These are phyloP conservation scores for Psittacula derbiana DNA, from an alignment of 2,797 vertebrate genomes.

Conservation along the genomic window DNA sequence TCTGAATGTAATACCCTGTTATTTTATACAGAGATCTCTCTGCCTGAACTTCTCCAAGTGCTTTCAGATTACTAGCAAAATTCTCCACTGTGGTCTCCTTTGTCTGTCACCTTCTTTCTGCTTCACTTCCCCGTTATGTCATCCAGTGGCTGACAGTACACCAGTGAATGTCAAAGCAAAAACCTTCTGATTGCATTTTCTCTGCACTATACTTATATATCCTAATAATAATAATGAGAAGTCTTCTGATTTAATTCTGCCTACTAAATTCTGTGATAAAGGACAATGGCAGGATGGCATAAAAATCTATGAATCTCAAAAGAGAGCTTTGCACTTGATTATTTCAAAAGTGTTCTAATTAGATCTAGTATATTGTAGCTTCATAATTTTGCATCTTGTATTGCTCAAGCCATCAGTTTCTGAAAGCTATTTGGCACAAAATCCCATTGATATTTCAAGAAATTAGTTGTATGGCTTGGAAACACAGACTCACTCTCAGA, in stretches of 20 bases:
- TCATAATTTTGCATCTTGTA: neutral
- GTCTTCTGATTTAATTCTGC: neutral
- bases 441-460: neutral
- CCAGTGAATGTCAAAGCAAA: neutral
- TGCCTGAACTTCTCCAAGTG: neutral
- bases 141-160: neutral
- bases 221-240: neutral
- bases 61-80: neutral
- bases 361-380: neutral
- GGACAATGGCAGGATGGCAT: neutral
- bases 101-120: neutral
- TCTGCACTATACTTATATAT: neutral
- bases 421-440: neutral
- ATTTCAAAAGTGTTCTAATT: neutral
- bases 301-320: neutral
- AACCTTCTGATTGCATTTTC: neutral
- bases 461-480: constrained; percentile 3
- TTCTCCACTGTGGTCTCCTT: neutral
- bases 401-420: neutral
- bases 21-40: neutral
- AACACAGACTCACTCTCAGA: neutral
- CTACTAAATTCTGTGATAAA: neutral
- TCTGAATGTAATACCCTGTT: neutral
- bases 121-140: neutral
- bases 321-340: neutral